These are phyloP conservation scores for Lacanobia oleracea DNA, from an alignment of 2,888 invertebrate genomes.

Conservation along the genomic window DNA sequence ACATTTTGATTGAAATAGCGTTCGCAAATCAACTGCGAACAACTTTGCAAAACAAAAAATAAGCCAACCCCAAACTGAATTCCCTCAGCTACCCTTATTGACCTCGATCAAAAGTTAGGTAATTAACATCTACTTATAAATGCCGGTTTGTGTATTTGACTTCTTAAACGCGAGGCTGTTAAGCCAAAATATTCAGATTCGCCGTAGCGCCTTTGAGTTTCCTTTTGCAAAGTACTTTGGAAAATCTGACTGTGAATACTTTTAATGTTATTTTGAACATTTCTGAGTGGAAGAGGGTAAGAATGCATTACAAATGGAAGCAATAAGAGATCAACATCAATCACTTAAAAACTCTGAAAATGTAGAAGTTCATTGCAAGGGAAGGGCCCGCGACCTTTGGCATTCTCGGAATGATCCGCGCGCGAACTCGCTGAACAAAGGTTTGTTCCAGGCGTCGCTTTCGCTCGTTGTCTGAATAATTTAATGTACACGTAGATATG, in stretches of 20 bases:
- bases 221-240: slow-evolving; percentile 50
- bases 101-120: slow-evolving; percentile 54
- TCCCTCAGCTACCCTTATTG: slow-evolving; percentile 40
- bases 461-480: slow-evolving; percentile 72
- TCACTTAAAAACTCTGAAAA: slow-evolving; percentile 69
- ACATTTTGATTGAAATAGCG: slow-evolving; percentile 49
- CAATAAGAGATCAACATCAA: slow-evolving; percentile 66
- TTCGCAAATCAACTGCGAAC: slow-evolving; percentile 34
- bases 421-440: slow-evolving; percentile 65
- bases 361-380: slow-evolving; percentile 69
- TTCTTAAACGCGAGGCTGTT: slow-evolving; percentile 40
- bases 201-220: slow-evolving; percentile 41
- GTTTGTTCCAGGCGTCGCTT: slow-evolving; percentile 62
- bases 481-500: slow-evolving; percentile 64
- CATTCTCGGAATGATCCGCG: slow-evolving; percentile 73
- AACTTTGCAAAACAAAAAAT: slow-evolving; percentile 42
- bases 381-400: slow-evolving; percentile 75
- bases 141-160: slow-evolving; percentile 46
- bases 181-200: slow-evolving; percentile 50
- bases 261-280: slow-evolving; percentile 45
- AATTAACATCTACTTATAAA: slow-evolving; percentile 56
- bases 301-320: slow-evolving; percentile 60
- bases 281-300: slow-evolving; percentile 35
- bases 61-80: slow-evolving; percentile 23
- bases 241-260: slow-evolving; percentile 50